These are phyloP conservation scores for Micronycteris hirsuta DNA, from an alignment of 2,113 vertebrate genomes.

Conservation along the genomic window DNA sequence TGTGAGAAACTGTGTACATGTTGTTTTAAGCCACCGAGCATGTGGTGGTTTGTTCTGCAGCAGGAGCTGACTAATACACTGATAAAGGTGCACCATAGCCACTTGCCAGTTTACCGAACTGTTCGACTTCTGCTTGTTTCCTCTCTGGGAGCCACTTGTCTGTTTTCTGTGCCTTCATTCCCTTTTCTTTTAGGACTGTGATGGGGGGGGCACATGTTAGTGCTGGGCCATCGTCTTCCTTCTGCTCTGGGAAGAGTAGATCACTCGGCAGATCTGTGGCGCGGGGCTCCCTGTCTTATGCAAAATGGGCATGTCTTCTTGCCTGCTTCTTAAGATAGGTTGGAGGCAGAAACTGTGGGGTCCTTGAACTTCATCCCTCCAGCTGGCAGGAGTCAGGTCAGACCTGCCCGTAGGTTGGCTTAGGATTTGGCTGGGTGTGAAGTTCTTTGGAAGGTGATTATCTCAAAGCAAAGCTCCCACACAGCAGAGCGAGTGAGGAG, in stretches of 20 bases:
- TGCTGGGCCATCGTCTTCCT: not conserved
- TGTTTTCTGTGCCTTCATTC: not conserved
- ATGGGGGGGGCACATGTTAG: not conserved
- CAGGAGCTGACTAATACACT: not conserved
- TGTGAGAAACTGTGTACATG: fast-evolving
- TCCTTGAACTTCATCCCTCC: no score
- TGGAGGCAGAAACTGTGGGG: not conserved
- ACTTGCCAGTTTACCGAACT: not conserved
- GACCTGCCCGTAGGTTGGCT: not conserved
- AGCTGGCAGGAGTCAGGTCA: not conserved
- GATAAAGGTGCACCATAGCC: not conserved
- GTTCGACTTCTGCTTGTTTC: not conserved
- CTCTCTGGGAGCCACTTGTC: not conserved
- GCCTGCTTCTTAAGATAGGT: no score
- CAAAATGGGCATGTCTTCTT: not conserved
- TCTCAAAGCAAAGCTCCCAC: not conserved
- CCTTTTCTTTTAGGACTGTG: not conserved
- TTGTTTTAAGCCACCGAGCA: not conserved
- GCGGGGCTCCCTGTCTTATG: not conserved
- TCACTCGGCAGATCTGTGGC: not conserved
- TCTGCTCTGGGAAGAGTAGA: not conserved
- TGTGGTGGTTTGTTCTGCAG: not conserved
- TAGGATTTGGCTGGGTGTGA: not conserved
- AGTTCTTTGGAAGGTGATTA: not conserved
- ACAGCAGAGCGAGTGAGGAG: no score